phyloP scores from a whole-genome alignment of 1,140 invertebrate species.

The Pentalonia nigronervosa region DNA sequence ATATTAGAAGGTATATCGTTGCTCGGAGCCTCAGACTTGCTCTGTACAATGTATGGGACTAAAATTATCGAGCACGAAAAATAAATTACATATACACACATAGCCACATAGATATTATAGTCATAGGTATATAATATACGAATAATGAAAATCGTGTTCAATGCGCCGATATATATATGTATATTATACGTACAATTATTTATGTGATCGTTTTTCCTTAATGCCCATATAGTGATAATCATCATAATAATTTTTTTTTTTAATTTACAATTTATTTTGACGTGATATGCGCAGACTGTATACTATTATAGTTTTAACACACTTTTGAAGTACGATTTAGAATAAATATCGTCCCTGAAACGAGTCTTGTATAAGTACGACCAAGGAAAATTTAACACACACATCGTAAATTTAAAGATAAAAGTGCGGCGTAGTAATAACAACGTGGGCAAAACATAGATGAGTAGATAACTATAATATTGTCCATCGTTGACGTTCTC shows the following conservation, averaged over 20 bases:
- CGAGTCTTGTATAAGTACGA: neutral
- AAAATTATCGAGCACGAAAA: constrained; percentile 6
- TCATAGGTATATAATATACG: neutral
- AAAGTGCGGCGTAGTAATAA: neutral
- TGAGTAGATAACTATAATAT: neutral
- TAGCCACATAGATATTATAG: neutral
- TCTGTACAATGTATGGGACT: neutral
- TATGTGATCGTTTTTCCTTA: constrained; percentile 17
- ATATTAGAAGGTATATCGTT: neutral
- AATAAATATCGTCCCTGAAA: constrained; percentile 9
- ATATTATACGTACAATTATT: neutral
- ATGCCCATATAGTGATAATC: neutral
- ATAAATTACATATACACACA: constrained; percentile 7
- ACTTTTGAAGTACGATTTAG: neutral
- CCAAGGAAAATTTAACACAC: neutral
- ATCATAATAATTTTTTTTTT: neutral
- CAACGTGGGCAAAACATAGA: no score
- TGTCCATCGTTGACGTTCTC: neutral
- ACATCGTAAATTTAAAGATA: neutral
- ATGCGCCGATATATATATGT: neutral
- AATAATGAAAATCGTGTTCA: constrained; percentile 8
- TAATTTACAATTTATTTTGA: neutral
- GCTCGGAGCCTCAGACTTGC: no score
- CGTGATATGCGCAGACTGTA: neutral
- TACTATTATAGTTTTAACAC: neutral